Evolutionary conservation across 2,113 vertebrate genomes (phyloP), one percentile per base, ranked within the genome.

Genomic region (Nymphicus hollandicus): DNA sequence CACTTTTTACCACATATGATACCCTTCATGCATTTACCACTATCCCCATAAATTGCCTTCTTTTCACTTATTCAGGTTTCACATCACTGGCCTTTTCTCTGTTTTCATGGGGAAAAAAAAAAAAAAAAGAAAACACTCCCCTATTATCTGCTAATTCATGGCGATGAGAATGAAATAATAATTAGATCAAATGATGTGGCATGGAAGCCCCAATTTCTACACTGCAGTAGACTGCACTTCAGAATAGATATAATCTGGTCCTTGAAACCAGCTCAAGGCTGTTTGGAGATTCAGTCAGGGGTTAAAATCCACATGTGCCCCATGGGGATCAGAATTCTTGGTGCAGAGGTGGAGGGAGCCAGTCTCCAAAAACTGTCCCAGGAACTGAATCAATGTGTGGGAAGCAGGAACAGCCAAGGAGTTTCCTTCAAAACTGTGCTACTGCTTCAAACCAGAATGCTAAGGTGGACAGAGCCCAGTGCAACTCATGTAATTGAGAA

Each of bases 1-100:
- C 50, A 81, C 58, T 95, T 96, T 97, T 95, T 94, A 95, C 85
- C 64, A 93, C 74, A 86, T 91, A 82, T 60, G 76, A 93, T 27
- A 82, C 35, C 84, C 60, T 97, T 89, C 35, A 68, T 31, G 9
- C 2, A 64, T 65, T 71, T 81, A 78, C 28, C 35, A 50, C 11
- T 19, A n/a, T 17, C 3, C 27, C 37, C 11, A 76, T 23, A 64
- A 65, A 68, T 10, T n/a, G 20, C 16, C 20, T 55, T 56, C 23
- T 79, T 74, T 82, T 68, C 35, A 43, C 27, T 43, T 87, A 53
- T 11, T 79, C 33, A 28, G 9, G 13, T 76, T 89, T 87, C 7
- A 4, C 31, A 65, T 14, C 7, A 76, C 4, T 43, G 16, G 6
- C 6, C 11, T 90, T 78, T 35, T 4, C 16, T 10, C 16, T 1